Evolutionary conservation across 2,113 vertebrate genomes (phyloP).

Genomic region (Narcine bancroftii): DNA sequence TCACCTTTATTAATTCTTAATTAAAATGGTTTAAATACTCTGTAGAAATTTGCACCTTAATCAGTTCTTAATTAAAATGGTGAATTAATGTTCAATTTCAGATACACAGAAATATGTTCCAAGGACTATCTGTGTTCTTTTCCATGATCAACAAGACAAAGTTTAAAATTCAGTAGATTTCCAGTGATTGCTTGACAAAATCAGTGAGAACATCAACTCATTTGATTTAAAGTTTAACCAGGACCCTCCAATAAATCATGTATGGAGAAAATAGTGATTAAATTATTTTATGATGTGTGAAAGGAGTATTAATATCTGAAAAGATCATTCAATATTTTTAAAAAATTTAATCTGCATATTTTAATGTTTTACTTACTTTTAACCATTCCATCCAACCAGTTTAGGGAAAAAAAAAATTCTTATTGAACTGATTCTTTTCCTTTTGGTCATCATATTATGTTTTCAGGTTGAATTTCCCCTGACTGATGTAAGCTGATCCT

Average conservation of each 20-base stretch:
- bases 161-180: not conserved
- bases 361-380: too few relatives aligned
- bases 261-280: not conserved
- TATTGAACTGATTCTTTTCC: conserved; percentile 49
- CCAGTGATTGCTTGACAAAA: not conserved
- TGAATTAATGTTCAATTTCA: not conserved
- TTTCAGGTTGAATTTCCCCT: conserved; percentile 59
- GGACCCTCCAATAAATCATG: not conserved
- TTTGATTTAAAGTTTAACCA: not conserved
- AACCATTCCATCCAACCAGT: not conserved
- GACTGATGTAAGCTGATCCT: conserved; percentile 66
- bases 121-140: not conserved
- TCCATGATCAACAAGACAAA: not conserved
- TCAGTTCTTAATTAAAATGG: too few relatives aligned
- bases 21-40: too few relatives aligned
- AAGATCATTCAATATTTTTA: not conserved
- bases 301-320: not conserved
- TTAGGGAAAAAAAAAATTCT: conserved; percentile 42
- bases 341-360: not conserved
- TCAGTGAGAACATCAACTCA: not conserved
- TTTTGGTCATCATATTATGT: conserved; percentile 61
- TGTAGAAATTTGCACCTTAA: too few relatives aligned
- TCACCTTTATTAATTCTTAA: too few relatives aligned
- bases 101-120: not conserved
- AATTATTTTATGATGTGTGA: not conserved